Evolutionary conservation across 2,888 invertebrate genomes (phyloP).

Genomic region (Nemoura dubitans): DNA sequence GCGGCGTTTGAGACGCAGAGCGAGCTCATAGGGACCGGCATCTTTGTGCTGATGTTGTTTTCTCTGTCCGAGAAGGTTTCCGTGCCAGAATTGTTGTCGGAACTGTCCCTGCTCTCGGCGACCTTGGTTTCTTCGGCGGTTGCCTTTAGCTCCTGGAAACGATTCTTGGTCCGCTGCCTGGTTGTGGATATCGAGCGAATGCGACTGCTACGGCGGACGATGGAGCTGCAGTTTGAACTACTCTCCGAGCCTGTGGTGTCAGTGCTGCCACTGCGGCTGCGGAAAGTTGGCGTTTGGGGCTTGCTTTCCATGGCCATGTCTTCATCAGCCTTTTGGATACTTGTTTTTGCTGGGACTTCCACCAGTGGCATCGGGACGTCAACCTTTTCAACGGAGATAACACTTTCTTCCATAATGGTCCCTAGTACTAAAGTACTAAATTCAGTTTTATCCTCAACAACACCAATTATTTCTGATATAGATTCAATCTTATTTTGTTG

Average conservation of each 20-base stretch:
- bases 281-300: conserved; percentile 56
- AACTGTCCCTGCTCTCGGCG: conserved; percentile 52
- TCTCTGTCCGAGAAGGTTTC: conserved; percentile 58
- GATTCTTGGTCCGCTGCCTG: conserved; percentile 64
- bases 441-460: background rate
- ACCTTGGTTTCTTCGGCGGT: conserved; percentile 9
- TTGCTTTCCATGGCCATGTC: conserved; percentile 54
- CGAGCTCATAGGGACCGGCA: conserved; percentile 52
- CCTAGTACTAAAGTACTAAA: background rate
- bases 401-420: background rate
- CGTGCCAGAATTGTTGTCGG: conserved; percentile 57
- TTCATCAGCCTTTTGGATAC: conserved; percentile 14
- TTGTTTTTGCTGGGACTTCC: background rate
- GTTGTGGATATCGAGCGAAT: conserved; percentile 75
- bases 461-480: background rate
- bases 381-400: background rate
- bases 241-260: conserved; percentile 60
- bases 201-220: conserved; percentile 57
- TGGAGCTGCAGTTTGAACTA: conserved; percentile 59
- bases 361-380: background rate
- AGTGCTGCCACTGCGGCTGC: conserved; percentile 59
- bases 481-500: background rate
- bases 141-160: conserved; percentile 34
- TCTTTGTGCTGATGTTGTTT: conserved; percentile 54
- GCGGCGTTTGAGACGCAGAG: conserved; percentile 54